Conservation (phyloP, 1,140 invertebrate genomes). For the Bombus huntii region DNA sequence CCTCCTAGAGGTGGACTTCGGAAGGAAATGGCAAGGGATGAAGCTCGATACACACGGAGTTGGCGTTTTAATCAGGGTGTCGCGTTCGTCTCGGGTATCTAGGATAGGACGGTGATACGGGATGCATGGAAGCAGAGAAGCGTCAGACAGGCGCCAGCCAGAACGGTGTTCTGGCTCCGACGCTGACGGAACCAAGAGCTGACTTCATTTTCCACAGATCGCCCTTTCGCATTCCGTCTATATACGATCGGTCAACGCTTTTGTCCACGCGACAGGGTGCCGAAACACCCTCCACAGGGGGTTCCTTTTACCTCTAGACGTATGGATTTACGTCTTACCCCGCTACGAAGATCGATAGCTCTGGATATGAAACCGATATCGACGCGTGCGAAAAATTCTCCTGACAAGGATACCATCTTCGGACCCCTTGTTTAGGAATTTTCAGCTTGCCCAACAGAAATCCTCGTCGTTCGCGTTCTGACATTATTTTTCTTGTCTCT, state of each 20-base stretch:
- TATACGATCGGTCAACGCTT: conserved; percentile 60
- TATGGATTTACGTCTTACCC: conserved; percentile 40
- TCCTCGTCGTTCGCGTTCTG: neutral
- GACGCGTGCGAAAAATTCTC: conserved; percentile 1
- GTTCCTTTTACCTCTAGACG: conserved; percentile 18
- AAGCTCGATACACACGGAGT: conserved; percentile 63
- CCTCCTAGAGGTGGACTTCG: conserved; percentile 38
- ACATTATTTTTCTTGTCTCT: neutral
- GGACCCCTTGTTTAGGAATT: neutral
- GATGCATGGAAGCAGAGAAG: conserved; percentile 50
- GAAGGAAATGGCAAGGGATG: conserved; percentile 51
- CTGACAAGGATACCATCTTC: neutral
- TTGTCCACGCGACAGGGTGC: conserved; percentile 66
- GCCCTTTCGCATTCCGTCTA: conserved; percentile 60
- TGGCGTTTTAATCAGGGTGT: conserved; percentile 76
- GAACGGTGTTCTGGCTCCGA: conserved; percentile 60
- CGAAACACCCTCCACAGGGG: conserved; percentile 54
- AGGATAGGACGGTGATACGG: conserved; percentile 46
- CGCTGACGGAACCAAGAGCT: conserved; percentile 60
- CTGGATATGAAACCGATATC: conserved; percentile 36
- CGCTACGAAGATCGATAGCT: conserved; percentile 50
- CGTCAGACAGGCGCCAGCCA: conserved; percentile 72
- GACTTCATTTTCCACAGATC: conserved; percentile 72
- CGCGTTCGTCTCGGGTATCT: conserved; percentile 71
- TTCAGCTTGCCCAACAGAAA: neutral